A percentile compares a stretch with the other conserved stretches of the same genome.
phyloP scores from a whole-genome alignment of 2,113 vertebrate genomes.

The Turdus rufiventris region DNA sequence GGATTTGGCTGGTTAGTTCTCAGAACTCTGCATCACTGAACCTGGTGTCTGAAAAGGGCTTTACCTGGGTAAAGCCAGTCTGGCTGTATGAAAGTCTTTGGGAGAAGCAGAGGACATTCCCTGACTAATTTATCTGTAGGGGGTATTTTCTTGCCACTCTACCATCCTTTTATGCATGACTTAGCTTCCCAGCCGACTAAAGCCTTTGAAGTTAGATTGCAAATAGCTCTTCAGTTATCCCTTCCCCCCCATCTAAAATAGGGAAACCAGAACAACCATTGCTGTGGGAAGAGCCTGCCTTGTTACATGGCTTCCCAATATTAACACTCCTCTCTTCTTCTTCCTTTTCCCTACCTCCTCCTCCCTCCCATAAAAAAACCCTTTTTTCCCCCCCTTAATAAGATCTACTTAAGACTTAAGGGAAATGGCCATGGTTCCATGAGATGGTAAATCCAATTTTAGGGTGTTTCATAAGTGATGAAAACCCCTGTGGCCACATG shows the following conservation, averaged over 20 bases:
- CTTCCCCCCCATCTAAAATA: constrained; percentile 4
- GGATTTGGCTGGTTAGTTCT: constrained; percentile 25
- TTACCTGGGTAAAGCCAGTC: constrained; percentile 43
- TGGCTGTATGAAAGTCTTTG: constrained; percentile 3
- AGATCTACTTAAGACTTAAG: constrained; percentile 44
- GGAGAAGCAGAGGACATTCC: constrained; percentile 37
- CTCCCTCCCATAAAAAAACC: not conserved
- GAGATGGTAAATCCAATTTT: constrained; percentile 55
- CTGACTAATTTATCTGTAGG: constrained; percentile 59
- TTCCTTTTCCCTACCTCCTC: not conserved
- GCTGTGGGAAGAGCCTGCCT: not conserved
- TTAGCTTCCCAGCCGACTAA: constrained; percentile 46
- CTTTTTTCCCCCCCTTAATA: not conserved
- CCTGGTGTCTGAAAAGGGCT: constrained; percentile 12
- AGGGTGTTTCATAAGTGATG: constrained; percentile 29
- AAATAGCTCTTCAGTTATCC: constrained; percentile 28
- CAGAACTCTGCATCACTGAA: constrained; percentile 22
- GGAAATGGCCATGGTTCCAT: constrained; percentile 32
- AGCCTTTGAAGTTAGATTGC: constrained; percentile 61
- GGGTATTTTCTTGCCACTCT: constrained; percentile 60
- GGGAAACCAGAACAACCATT: constrained; percentile 25
- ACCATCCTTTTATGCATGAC: constrained; percentile 65
- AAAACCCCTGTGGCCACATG: not conserved
- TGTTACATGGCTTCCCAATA: not conserved
- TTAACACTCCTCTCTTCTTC: not conserved